A percentile compares a stretch with the other conserved stretches of the same genome.
These are phyloP conservation scores for Polymixis lichenea DNA, from an alignment of 2,888 invertebrate species.

Conservation along the genomic window DNA sequence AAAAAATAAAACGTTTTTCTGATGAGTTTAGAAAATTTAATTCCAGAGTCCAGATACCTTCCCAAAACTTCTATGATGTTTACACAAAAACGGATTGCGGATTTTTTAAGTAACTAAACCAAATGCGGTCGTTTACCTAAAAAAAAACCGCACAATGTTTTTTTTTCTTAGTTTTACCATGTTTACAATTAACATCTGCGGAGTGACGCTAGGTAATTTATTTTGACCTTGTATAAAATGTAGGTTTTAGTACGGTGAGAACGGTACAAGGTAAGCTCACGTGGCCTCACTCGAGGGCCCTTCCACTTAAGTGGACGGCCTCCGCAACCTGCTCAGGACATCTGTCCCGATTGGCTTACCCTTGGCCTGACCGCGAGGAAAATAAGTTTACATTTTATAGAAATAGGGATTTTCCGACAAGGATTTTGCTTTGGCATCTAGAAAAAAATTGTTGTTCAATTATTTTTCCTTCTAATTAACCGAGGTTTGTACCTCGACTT, in stretches of 20 bases:
- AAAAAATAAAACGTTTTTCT: not conserved
- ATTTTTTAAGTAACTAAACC: not conserved
- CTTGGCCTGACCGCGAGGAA: conserved; percentile 39
- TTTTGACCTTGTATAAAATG: not conserved
- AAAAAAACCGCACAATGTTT: not conserved
- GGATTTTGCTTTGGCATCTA: not conserved
- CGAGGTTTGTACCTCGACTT: not conserved
- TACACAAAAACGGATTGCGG: not conserved
- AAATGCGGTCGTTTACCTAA: accelerated
- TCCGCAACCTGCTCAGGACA: conserved; percentile 48
- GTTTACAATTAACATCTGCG: too few species aligned
- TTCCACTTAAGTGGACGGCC: conserved; percentile 47
- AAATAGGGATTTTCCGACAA: not conserved
- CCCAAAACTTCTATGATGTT: not conserved
- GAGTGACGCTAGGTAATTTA: not conserved
- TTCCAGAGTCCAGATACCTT: not conserved
- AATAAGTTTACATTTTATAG: conserved; percentile 37
- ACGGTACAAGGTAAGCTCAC: conserved; percentile 41
- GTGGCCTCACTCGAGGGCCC: conserved; percentile 47
- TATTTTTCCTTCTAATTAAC: not conserved
- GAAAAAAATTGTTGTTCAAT: not conserved
- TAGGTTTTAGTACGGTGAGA: not conserved
- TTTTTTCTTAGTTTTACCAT: not conserved
- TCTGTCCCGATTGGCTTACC: conserved; percentile 43
- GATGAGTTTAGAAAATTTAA: not conserved